Evolutionary conservation across 2,797 vertebrate genomes (phyloP), one percentile per base, ranked within the genome.

Genomic region (Anguilla anguilla): DNA sequence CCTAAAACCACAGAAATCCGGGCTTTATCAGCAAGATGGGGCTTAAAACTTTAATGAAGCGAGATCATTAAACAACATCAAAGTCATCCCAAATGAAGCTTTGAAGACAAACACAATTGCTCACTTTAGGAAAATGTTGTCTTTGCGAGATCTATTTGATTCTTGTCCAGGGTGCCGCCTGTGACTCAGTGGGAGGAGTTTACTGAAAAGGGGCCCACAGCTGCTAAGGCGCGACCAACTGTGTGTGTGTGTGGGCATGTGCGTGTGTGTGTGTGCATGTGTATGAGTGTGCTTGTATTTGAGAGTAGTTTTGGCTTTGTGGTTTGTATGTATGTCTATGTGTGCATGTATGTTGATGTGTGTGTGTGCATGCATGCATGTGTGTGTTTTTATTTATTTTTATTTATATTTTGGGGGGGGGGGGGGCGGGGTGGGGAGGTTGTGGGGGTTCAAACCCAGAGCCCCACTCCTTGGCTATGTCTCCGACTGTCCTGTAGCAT

Each of bases 141-240:
- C 89, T 87, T 89, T 84, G 88, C 6, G 43, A 81, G 22, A 81
- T 81, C 77, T 49, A 81, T 81, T 81, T 81, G 43, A 81, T 49
- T 49, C 1, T 49, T 81, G 83, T 86, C 69, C 22, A 84, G 51
- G 51, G 77, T 67, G 87, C 88, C 53, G 84, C 87, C 86, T 43
- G 55, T 87, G 72, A 89, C 85, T 89, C 86, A 87, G 87, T 87
- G 69, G 86, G 55, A 67, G 39, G 86, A 89, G 35, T 89, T 88
- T 89, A 39, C 64, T 87, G 82, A 89, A 74, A 89, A 61, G 31
- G 86, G 87, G 87, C 83, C 72, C 85, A 25, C 19, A 69, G 49
- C 86, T 89, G 89, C 89, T 86, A 88, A 92, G 87, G 92, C 90
- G 92, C 90, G 92, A 90, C 39, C 90, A 92, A 90, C 39, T 88